Evolutionary conservation across 1,140 invertebrate genomes (phyloP), one percentile per base, ranked within the genome.

Genomic region (Drosophila lacertosa): DNA sequence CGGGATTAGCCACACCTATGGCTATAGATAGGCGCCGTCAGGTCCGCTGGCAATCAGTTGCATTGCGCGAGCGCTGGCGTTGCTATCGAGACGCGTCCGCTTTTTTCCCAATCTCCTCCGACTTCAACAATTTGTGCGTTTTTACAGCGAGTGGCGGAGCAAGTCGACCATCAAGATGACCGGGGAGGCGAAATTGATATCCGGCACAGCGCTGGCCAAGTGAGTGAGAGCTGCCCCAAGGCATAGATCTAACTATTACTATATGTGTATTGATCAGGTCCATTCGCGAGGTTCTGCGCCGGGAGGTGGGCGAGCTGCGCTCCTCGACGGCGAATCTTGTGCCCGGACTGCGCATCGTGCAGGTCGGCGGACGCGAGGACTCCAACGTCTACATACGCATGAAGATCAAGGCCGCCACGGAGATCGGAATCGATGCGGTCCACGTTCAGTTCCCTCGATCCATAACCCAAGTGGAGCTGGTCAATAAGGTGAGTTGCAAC

Each of bases 311-410:
- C 4, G 88, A 91, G 22, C 83, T 97, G 37, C 93, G 94, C 53
- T 60, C 93, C 40, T 92, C 93, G 66, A 29, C 72, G n/a, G 92
- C 95, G 1, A 92, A 92, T 44, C 98, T 96, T 89, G 84, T 91
- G 58, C 97, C 97, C 0, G 94, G 95, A 2, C 92, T 99, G 51
- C 94, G 95, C 3, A 97, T 97, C 66, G 95, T 97, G 4, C 96
- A 97, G 92, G 98, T 99, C 35, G 99, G 99, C 2, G 95, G 95
- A 1, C 93, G 98, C 6, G 97, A 98, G 91, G 99, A 99, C 92
- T 99, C 98, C n/a, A 99, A 99, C 93, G 98, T 99, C 5, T 99
- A 99, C 91, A 99, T 99, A 90, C 93, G 96, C 37, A 98, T 97
- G 95, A 99, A 99, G 93, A 94, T 99, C 15, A 98, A 97, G 92